A percentile compares a stretch with the other conserved stretches of the same genome.
These are phyloP conservation scores for Astyanax mexicanus DNA, from an alignment of 2,797 vertebrate species.

Conservation along the genomic window DNA sequence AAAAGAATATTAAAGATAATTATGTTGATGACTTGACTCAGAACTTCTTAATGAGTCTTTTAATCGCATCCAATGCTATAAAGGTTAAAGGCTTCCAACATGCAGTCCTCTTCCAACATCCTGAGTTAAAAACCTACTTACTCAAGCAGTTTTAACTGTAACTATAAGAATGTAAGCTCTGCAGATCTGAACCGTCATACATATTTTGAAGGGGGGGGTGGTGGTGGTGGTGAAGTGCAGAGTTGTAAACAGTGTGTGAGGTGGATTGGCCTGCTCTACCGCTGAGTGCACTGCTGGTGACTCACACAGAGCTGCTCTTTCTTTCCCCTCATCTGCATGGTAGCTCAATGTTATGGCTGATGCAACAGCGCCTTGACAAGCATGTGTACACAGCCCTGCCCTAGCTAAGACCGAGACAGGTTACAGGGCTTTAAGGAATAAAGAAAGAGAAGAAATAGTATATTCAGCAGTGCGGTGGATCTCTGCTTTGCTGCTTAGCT, in stretches of 20 bases:
- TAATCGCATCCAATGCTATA: too few relatives aligned
- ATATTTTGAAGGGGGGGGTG: background rate
- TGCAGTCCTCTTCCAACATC: background rate
- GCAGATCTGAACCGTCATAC: conserved; percentile 15
- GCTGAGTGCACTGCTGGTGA: conserved; percentile 30
- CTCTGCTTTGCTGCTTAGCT: background rate
- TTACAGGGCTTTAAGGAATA: background rate
- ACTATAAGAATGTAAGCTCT: conserved; percentile 3
- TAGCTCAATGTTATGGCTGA: conserved; percentile 35
- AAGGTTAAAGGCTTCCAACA: too few relatives aligned
- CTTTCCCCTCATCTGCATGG: conserved; percentile 11
- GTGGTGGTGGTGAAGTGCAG: too few relatives aligned
- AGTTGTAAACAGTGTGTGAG: conserved; percentile 33
- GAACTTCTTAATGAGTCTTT: too few relatives aligned
- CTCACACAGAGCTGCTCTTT: conserved; percentile 21
- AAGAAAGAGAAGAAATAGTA: background rate
- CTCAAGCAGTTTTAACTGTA: background rate
- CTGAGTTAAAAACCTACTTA: background rate
- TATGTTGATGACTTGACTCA: too few relatives aligned
- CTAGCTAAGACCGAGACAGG: background rate
- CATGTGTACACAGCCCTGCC: conserved; percentile 18
- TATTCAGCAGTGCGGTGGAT: background rate
- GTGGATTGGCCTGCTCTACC: conserved; percentile 38
- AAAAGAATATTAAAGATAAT: too few relatives aligned
- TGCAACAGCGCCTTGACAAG: conserved; percentile 30